Percentiles rank a stretch among this genome's conserved stretches.
These are phyloP conservation scores for Prosopocoilus inquinatus DNA, from an alignment of 2,888 invertebrate species.

Conservation along the genomic window DNA sequence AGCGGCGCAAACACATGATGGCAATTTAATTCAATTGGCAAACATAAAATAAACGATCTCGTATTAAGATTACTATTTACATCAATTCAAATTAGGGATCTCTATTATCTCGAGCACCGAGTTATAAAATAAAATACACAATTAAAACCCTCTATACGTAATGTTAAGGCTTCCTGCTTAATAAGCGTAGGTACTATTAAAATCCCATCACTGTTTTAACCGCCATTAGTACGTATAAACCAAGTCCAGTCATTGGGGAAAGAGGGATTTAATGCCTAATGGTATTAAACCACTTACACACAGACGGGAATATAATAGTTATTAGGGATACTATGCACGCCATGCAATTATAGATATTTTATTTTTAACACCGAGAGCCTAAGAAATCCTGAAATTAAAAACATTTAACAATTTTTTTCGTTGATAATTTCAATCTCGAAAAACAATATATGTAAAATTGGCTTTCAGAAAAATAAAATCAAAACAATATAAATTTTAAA, in stretches of 20 bases:
- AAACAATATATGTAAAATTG: too few species aligned
- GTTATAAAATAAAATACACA: constrained; percentile 40
- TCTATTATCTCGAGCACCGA: constrained; percentile 35
- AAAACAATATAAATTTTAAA: too few species aligned
- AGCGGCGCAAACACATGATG: constrained; percentile 24
- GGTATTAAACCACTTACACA: constrained; percentile 41
- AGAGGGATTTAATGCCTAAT: constrained; percentile 34
- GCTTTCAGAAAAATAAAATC: too few species aligned
- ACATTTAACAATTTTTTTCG: too few species aligned
- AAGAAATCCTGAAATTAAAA: too few species aligned
- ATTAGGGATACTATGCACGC: too few species aligned
- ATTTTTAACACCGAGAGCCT: too few species aligned
- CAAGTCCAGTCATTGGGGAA: constrained; percentile 39
- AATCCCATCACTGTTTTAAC: constrained; percentile 46
- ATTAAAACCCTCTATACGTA: constrained; percentile 31
- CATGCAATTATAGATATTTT: too few species aligned
- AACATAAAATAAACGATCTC: constrained; percentile 30
- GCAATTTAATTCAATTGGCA: constrained; percentile 17
- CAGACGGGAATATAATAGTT: constrained; percentile 41
- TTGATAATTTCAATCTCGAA: too few species aligned
- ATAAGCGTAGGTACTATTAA: constrained; percentile 45
- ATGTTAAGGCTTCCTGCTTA: constrained; percentile 25
- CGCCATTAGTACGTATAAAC: constrained; percentile 46
- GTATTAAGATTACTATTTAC: constrained; percentile 34
- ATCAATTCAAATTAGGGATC: constrained; percentile 35